Conservation (phyloP, 2,797 vertebrate genomes). For the Tangara arthus region DNA sequence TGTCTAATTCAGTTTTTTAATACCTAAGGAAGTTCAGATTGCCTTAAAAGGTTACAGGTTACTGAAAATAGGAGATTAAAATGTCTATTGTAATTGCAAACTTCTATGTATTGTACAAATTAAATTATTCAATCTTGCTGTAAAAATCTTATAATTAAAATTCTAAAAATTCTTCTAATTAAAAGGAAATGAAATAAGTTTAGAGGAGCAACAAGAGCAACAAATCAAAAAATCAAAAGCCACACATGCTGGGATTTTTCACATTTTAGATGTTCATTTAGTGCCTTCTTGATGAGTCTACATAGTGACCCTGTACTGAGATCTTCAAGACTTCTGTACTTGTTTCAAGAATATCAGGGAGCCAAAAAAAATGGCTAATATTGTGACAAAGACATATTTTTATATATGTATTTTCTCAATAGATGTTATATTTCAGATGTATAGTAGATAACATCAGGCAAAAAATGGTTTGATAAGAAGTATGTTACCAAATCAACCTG, state of each 20-base stretch:
- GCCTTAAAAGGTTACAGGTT: not conserved
- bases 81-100: not conserved
- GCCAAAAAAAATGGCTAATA: not conserved
- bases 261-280: not conserved
- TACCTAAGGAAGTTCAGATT: not conserved
- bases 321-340: not conserved
- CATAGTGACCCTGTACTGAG: not conserved
- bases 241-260: rapidly evolving
- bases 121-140: not conserved
- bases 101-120: not conserved
- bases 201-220: not conserved
- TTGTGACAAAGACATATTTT: not conserved
- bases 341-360: not conserved
- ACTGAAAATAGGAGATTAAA: not conserved
- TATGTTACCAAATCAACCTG: not conserved
- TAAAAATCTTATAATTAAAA: too few species aligned
- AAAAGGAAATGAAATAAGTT: not conserved
- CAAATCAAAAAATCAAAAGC: not conserved
- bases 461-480: not conserved
- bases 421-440: not conserved
- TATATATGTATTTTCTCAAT: not conserved
- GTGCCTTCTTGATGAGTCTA: not conserved
- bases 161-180: not conserved
- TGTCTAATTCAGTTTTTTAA: not conserved
- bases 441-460: not conserved